Percentiles rank a stretch among this genome's conserved stretches.
Evolutionary conservation across 2,888 invertebrate species (phyloP).

Genomic region (Parnassius smintheus): DNA sequence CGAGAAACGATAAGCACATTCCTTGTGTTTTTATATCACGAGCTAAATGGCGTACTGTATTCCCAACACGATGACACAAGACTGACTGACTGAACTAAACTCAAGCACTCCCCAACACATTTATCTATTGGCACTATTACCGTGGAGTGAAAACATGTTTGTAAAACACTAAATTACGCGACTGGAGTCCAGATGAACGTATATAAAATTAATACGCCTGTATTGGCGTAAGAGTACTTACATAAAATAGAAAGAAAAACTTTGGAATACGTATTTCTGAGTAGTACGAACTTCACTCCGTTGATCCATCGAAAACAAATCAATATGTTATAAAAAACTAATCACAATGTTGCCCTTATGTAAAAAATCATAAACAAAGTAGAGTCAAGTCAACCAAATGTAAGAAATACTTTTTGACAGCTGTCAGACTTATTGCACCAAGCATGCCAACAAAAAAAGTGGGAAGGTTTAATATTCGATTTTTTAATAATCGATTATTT

Average conservation of each 20-base stretch:
- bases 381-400: no score
- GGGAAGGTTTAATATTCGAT: no score
- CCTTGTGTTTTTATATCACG: conserved; percentile 58
- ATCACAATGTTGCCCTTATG: conserved; percentile 37
- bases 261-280: conserved; percentile 54
- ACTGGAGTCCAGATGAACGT: conserved; percentile 42
- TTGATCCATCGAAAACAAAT: conserved; percentile 40
- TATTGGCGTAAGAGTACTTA: conserved; percentile 60
- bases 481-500: no score
- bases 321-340: conserved; percentile 28
- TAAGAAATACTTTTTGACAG: no score
- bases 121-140: conserved; percentile 43
- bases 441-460: no score
- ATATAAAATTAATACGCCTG: conserved; percentile 53
- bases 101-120: conserved; percentile 41
- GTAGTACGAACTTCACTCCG: conserved; percentile 69
- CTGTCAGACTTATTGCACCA: no score
- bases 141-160: conserved; percentile 38
- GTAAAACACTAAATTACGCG: conserved; percentile 31
- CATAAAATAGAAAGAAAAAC: conserved; percentile 68
- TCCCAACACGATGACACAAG: conserved; percentile 69
- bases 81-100: conserved; percentile 57
- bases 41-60: conserved; percentile 71
- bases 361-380: neutral
- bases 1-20: conserved; percentile 58